phyloP scores from a whole-genome alignment of 1,140 invertebrate species.

The Sarcophaga bullata region DNA sequence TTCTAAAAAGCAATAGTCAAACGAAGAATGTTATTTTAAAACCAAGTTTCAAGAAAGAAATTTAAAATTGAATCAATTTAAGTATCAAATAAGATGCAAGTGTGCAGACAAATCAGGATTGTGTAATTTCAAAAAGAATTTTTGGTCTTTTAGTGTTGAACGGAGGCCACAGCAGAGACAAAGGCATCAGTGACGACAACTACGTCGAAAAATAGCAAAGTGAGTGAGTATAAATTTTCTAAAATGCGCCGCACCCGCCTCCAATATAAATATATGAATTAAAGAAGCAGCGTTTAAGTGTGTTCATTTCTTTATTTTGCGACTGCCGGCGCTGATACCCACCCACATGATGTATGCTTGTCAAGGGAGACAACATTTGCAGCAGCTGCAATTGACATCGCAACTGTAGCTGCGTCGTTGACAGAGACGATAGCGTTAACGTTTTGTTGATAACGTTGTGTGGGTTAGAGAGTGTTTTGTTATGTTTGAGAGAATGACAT shows the following conservation, averaged over 20 bases:
- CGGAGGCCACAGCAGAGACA: constrained; percentile 32
- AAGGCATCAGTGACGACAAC: constrained; percentile 40
- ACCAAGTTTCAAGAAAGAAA: not conserved
- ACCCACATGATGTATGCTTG: constrained; percentile 28
- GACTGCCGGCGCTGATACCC: constrained; percentile 33
- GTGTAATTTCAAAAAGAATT: constrained; percentile 39
- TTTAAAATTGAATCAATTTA: not conserved
- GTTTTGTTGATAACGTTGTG: too few species aligned
- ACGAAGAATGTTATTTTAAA: not conserved
- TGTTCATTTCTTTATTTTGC: constrained; percentile 30
- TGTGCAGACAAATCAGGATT: constrained; percentile 32
- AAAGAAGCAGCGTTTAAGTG: constrained; percentile 15
- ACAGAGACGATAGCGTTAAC: not conserved
- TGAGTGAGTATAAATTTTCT: constrained; percentile 31
- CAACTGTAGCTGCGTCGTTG: not conserved
- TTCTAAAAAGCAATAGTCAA: not conserved
- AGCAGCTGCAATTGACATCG: constrained; percentile 1
- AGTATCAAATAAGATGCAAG: constrained; percentile 17
- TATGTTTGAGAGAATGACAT: constrained; percentile 38
- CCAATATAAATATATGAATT: constrained; percentile 2
- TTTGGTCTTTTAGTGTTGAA: constrained; percentile 33
- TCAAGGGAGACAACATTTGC: constrained; percentile 38
- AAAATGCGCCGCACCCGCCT: constrained; percentile 36
- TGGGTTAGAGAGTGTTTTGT: not conserved
- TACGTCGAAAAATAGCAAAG: constrained; percentile 36